These are phyloP conservation scores for Dromiciops gliroides DNA, from an alignment of 2,113 vertebrate genomes.

Conservation along the genomic window DNA sequence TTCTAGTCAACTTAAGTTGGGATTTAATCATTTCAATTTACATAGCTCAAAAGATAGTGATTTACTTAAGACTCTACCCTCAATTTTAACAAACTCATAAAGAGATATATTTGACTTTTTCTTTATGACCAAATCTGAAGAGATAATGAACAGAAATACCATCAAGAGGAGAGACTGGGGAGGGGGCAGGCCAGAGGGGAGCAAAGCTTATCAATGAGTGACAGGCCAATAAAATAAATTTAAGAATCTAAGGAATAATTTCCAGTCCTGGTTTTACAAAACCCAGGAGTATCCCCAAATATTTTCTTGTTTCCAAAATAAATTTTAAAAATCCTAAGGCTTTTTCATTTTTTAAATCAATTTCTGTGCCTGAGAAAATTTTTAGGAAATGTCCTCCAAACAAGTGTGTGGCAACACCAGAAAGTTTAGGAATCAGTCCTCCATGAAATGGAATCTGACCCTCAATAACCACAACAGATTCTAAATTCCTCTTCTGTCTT, in stretches of 20 bases:
- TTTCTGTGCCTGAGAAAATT: conserved; percentile 19
- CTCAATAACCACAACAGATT: conserved; percentile 2
- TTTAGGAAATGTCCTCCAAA: conserved; percentile 30
- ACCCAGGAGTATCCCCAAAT: not conserved
- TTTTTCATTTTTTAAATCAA: conserved; percentile 46
- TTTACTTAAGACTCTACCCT: conserved; percentile 28
- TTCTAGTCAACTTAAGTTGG: conserved; percentile 44
- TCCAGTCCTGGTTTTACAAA: conserved; percentile 39
- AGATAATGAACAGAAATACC: conserved; percentile 46
- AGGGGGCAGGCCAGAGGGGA: not conserved
- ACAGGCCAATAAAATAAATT: conserved; percentile 30
- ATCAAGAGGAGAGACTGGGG: not conserved
- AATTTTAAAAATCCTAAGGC: conserved; percentile 41
- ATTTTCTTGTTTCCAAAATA: not conserved
- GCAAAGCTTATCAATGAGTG: conserved; percentile 16
- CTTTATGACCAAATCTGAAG: conserved; percentile 30
- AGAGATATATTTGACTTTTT: conserved; percentile 23
- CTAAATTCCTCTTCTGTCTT: conserved; percentile 7
- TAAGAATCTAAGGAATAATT: conserved; percentile 10
- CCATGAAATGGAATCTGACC: conserved; percentile 1
- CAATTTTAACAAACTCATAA: conserved; percentile 43
- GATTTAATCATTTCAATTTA: not conserved
- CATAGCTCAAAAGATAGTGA: conserved; percentile 36
- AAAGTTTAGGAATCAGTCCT: conserved; percentile 36
- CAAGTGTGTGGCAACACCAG: conserved; percentile 15